Conservation (phyloP, 2,113 vertebrate genomes). For the Campylomormyrus tamandua region DNA sequence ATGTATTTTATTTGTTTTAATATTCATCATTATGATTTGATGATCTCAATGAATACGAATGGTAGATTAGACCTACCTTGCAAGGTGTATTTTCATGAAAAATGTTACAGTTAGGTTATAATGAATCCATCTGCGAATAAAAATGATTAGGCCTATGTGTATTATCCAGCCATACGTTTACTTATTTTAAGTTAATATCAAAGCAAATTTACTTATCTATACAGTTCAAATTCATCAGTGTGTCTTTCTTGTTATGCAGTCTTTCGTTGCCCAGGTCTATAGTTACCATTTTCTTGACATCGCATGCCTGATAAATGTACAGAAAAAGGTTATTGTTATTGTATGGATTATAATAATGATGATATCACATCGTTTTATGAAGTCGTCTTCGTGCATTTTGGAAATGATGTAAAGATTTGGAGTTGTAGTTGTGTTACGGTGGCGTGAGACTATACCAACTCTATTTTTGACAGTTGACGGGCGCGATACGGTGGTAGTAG, state of each 20-base stretch:
- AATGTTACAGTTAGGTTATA: background rate
- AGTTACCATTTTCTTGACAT: background rate
- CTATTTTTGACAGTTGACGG: background rate
- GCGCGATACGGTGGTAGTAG: background rate
- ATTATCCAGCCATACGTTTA: background rate
- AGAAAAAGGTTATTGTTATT: background rate
- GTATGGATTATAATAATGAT: background rate
- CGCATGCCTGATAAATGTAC: background rate
- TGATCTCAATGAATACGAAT: background rate
- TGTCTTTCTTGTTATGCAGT: background rate
- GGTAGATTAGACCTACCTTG: background rate
- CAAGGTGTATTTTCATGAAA: background rate
- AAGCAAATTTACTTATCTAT: background rate
- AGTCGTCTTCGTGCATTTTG: background rate
- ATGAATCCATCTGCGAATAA: background rate
- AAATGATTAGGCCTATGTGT: background rate
- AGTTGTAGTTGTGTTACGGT: background rate
- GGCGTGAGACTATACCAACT: background rate
- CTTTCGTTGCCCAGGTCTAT: background rate
- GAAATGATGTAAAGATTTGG: background rate
- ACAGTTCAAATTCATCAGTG: background rate
- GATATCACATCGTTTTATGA: background rate
- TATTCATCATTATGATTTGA: background rate
- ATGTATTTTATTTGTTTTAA: background rate
- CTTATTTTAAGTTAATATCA: constrained; percentile 2